Evolutionary conservation across 23 tunicate genomes (phyloP).

Genomic region (Corella eumyota): DNA sequence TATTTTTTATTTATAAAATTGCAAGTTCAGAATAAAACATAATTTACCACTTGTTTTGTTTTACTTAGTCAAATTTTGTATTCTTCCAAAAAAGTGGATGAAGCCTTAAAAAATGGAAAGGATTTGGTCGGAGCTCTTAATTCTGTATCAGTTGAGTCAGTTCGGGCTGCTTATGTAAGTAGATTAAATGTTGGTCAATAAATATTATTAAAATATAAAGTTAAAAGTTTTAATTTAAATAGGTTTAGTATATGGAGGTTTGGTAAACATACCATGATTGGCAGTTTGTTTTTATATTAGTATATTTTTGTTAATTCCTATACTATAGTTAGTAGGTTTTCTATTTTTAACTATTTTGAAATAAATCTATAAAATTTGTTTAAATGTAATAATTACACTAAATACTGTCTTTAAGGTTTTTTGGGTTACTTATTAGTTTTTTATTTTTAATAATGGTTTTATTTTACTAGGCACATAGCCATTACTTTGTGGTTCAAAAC

Average conservation of each 20-base stretch:
- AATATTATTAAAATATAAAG: not conserved
- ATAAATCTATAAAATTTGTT: too few species aligned
- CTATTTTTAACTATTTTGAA: too few species aligned
- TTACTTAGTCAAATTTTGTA: conserved; percentile 43
- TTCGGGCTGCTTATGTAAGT: conserved; percentile 76
- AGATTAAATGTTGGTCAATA: not conserved
- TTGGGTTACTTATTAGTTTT: too few species aligned
- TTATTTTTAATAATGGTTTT: too few species aligned
- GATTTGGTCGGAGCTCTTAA: conserved; percentile 83
- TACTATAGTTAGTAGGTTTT: too few species aligned
- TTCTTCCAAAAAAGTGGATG: conserved; percentile 58
- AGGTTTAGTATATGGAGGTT: too few species aligned
- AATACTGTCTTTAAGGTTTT: too few species aligned
- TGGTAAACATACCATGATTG: too few species aligned
- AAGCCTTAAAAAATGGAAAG: conserved; percentile 27
- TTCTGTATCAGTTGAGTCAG: conserved; percentile 61
- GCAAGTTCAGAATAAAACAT: not conserved
- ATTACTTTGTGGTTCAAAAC: conserved; percentile 58
- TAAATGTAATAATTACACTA: too few species aligned
- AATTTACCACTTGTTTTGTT: not conserved
- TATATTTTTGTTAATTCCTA: not conserved
- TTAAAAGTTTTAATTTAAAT: not conserved
- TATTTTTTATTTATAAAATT: not conserved
- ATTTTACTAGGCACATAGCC: conserved; percentile 93
- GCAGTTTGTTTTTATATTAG: not conserved